Conservation (phyloP, 1,140 invertebrate species). For the Musca domestica region DNA sequence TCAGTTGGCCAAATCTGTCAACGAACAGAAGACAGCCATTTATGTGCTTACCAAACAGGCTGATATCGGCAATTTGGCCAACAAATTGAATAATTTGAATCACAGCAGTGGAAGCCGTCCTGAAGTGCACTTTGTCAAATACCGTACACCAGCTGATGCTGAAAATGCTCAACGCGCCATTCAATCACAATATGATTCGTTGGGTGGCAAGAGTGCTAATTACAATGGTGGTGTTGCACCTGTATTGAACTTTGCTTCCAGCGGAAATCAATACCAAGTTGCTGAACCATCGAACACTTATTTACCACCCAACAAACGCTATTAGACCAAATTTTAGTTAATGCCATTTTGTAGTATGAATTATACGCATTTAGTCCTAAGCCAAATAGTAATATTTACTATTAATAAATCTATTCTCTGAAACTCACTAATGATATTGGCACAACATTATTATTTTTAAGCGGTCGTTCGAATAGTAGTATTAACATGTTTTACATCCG, state of each 20-base stretch:
- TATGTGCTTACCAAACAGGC: conserved; percentile 46
- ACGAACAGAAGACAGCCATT: conserved; percentile 43
- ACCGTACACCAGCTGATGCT: conserved; percentile 44
- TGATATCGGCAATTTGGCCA: conserved; percentile 40
- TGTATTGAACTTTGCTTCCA: conserved; percentile 43
- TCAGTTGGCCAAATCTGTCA: conserved; percentile 41
- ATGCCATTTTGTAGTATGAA: too few relatives aligned
- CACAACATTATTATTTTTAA: too few relatives aligned
- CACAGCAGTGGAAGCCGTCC: conserved; percentile 39
- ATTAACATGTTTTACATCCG: too few relatives aligned
- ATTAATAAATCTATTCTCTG: too few relatives aligned
- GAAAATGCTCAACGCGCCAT: conserved; percentile 43
- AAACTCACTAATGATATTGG: too few relatives aligned
- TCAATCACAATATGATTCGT: conserved; percentile 38
- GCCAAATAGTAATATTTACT: too few relatives aligned
- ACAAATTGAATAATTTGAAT: conserved; percentile 36
- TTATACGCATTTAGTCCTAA: too few relatives aligned
- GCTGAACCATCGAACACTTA: conserved; percentile 1
- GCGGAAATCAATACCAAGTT: conserved; percentile 1
- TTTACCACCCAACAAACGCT: conserved; percentile 20
- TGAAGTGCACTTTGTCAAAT: conserved; percentile 47
- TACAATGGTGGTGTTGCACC: conserved; percentile 43
- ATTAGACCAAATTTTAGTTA: not conserved
- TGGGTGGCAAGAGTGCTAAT: conserved; percentile 34
- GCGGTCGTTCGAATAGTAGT: too few relatives aligned